Evolutionary conservation across 1,140 invertebrate genomes (phyloP), one percentile per base, ranked within the genome.

Genomic region (roundworm (Caenorhabditis elegans)): DNA sequence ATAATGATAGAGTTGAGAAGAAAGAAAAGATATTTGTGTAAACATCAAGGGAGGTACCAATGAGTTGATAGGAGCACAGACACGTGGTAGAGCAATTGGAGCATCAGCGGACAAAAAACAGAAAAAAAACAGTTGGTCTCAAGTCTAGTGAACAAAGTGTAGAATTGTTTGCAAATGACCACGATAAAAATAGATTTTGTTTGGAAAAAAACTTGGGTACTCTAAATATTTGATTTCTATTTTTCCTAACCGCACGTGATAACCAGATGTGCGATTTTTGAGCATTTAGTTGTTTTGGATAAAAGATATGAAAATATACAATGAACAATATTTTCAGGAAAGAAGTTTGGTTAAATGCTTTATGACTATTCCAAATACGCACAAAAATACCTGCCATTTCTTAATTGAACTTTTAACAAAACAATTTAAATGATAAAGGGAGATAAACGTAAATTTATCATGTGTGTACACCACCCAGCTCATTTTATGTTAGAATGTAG

Each of bases 71-170:
- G 60, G n/a, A n/a, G n/a, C n/a, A n/a, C n/a, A n/a, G n/a, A n/a
- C 60, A 70, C 60, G 60, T 70, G 60, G 60, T 70, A 53, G 60
- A 70, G 60, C 60, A 70, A 70, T 70, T 70, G 60, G 60, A 39
- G 60, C 60, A 70, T 60, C 26, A 31, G 26, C 26, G 15, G 19
- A n/a, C 17, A n/a, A 70, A 70, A 19, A 17, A 39, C 31, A 39
- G 39, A 28, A 5, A 53, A 28, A 70, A 70, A 70, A 39, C 60
- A 70, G 34, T 70, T 70, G 60, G 31, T 24, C 60, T 70, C 34
- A 31, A 31, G 53, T 15, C 31, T 34, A 28, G 17, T 24, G 26
- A 3, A 60, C 10, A 24, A 34, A 43, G 39, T 43, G 5, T 43
- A 5, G 5, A 8, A 8, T 43, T 43, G 5, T 8, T 43, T 8